A percentile compares a stretch with the other conserved stretches of the same genome.
Conservation (phyloP, 2,888 invertebrate genomes). For the Ectemnius lituratus region DNA sequence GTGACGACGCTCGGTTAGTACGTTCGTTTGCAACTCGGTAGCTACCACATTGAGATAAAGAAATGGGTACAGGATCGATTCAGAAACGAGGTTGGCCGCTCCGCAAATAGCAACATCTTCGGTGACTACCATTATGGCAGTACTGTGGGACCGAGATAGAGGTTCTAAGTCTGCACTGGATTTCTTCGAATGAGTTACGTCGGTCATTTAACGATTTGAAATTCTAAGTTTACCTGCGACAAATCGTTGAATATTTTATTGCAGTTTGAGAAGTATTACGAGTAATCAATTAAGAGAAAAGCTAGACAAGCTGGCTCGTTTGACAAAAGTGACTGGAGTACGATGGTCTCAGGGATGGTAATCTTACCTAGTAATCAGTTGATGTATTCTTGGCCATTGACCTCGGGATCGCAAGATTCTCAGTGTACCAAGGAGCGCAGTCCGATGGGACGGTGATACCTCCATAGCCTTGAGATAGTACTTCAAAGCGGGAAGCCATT, state of each 20-base stretch:
- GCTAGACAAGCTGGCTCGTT: too few relatives aligned
- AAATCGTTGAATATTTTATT: too few relatives aligned
- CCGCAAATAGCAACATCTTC: not conserved
- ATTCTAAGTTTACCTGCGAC: too few relatives aligned
- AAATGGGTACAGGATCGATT: not conserved
- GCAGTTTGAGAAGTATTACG: too few relatives aligned
- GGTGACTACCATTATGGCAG: too few relatives aligned
- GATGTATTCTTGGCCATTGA: constrained; percentile 83
- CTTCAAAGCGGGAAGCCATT: constrained; percentile 79
- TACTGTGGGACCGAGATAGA: too few relatives aligned
- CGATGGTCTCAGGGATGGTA: not conserved
- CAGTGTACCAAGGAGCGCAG: constrained; percentile 82
- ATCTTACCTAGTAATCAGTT: constrained; percentile 82
- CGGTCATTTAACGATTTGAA: too few relatives aligned
- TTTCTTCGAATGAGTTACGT: too few relatives aligned
- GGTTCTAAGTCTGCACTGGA: too few relatives aligned
- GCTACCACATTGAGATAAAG: not conserved
- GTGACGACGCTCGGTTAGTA: not conserved
- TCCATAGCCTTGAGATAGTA: constrained; percentile 81
- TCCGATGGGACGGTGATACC: constrained; percentile 79
- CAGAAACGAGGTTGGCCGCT: not conserved
- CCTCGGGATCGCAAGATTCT: constrained; percentile 82
- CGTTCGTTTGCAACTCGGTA: not conserved
- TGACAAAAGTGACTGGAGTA: too few relatives aligned
- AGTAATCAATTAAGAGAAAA: too few relatives aligned